These are phyloP conservation scores for Falco cherrug DNA, from an alignment of 2,797 vertebrate genomes.

Conservation along the genomic window DNA sequence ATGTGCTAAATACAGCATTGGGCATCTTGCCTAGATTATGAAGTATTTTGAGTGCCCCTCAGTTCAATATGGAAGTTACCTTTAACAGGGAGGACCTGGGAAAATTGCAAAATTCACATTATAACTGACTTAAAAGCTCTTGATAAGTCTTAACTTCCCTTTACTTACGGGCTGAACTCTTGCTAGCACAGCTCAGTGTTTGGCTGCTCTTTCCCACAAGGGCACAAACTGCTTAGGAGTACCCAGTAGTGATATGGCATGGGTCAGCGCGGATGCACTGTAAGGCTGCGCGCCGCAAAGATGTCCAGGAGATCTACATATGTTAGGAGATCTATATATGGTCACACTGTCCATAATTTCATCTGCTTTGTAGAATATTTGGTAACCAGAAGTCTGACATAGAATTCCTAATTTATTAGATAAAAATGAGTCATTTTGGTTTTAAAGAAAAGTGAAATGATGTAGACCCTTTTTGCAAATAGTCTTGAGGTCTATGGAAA, in stretches of 20 bases:
- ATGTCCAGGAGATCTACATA: background rate
- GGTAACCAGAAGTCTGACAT: background rate
- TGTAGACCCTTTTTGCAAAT: background rate
- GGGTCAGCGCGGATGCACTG: accelerated
- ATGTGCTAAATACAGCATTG: slow-evolving; percentile 33
- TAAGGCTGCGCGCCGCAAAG: background rate
- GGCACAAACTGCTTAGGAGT: accelerated
- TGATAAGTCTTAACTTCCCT: background rate
- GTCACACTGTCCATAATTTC: background rate
- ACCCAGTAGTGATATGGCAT: accelerated
- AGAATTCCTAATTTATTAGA: background rate
- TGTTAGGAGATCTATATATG: background rate
- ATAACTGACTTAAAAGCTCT: background rate
- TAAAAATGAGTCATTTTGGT: background rate
- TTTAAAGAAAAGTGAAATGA: background rate
- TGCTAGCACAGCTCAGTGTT: background rate
- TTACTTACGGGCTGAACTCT: background rate
- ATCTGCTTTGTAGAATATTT: background rate
- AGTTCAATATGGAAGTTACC: slow-evolving; percentile 23
- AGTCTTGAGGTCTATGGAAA: background rate
- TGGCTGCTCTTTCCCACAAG: background rate
- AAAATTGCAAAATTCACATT: background rate
- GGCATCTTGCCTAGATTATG: slow-evolving; percentile 31
- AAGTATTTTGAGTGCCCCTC: slow-evolving; percentile 57
- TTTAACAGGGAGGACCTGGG: slow-evolving; percentile 22